Percentiles rank a stretch among this genome's conserved stretches.
Conservation (phyloP, 2,113 vertebrate species). For the Mus spicilegus region DNA sequence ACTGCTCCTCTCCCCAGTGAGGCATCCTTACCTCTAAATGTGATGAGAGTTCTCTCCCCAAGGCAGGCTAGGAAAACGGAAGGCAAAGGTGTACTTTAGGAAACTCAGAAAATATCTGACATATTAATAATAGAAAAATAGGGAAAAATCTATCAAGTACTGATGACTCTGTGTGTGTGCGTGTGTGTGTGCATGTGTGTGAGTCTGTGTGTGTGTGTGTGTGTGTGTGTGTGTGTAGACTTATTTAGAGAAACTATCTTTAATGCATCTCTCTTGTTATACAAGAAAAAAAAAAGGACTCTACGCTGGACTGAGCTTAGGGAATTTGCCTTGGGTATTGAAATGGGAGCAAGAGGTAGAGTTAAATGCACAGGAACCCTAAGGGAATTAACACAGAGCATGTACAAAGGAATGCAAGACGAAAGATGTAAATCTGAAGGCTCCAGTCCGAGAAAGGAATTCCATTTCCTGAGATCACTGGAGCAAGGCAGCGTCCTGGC, state of each 20-base stretch:
- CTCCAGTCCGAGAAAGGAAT: slow-evolving; percentile 63
- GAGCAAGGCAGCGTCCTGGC: slow-evolving; percentile 2
- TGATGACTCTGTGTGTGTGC: not conserved
- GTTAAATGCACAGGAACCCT: slow-evolving; percentile 44
- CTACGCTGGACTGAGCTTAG: slow-evolving; percentile 4
- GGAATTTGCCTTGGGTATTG: slow-evolving; percentile 59
- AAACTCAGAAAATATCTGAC: slow-evolving; percentile 15
- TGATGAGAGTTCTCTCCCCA: not conserved
- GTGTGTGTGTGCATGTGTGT: not conserved
- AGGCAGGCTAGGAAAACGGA: not conserved
- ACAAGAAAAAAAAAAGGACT: slow-evolving; percentile 35
- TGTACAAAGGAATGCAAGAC: slow-evolving; percentile 63
- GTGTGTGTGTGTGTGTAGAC: not conserved
- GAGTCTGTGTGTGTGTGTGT: not conserved
- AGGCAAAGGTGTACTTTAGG: slow-evolving; percentile 1
- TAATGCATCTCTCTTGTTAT: slow-evolving; percentile 16
- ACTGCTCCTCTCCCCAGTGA: not conserved
- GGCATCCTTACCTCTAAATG: not conserved
- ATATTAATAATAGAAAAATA: slow-evolving; percentile 27
- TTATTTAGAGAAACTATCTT: slow-evolving; percentile 53
- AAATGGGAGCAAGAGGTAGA: not conserved
- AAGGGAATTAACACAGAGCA: slow-evolving; percentile 61
- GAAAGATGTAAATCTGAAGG: slow-evolving; percentile 41
- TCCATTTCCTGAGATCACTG: slow-evolving; percentile 71
- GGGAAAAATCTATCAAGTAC: not conserved